Base-by-base conservation (phyloP, 2,797 vertebrate species). In the Danionella dracula region DNA sequence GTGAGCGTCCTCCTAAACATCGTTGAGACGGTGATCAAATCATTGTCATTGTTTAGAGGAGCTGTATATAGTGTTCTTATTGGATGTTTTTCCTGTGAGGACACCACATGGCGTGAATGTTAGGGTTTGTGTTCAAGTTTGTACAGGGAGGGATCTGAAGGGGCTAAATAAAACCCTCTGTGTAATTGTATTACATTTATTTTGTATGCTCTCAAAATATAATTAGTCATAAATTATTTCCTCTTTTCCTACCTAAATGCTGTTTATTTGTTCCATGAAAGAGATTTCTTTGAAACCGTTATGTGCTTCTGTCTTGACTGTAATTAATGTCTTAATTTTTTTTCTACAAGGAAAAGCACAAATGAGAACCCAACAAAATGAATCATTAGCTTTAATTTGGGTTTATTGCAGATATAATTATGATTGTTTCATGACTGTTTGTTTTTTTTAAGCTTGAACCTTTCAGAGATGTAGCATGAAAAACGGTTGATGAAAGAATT, bases 11-110 rank as follows among this genome's bases (percentile, higher is more conserved):
- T 17, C 2, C n/a, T n/a, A n/a, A n/a, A n/a, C n/a, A n/a, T n/a
- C n/a, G n/a, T n/a, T n/a, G n/a, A n/a, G n/a, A 44, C 46, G 57
- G 61, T 70, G 50, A 70, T 59, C 59, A 63, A 70, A 61, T 44
- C 10, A 1, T 61, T 29, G 9, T 65, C 49, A 51, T 15, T 4
- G 17, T 29, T 31, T 55, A 23, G 34, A 11, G 4, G 27, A 15
- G 20, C 29, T 16, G 44, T 53, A 17, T 54, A 15, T 44, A 31
- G 40, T 48, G 57, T 63, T 16, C n/a, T n/a, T 55, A 46, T 55
- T 17, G 38, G 17, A 44, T 59, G 51, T 70, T 54, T 50, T 16
- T 3, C 15, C 42, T 27, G 64, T 51, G 27, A 17, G 48, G 58
- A 70, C 70, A 34, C 64, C 38, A 19, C 48, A 49, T 42, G 15